Base-by-base conservation (phyloP, 53 echinoderm and acorn worm species). In the Stichopus horrens region DNA sequence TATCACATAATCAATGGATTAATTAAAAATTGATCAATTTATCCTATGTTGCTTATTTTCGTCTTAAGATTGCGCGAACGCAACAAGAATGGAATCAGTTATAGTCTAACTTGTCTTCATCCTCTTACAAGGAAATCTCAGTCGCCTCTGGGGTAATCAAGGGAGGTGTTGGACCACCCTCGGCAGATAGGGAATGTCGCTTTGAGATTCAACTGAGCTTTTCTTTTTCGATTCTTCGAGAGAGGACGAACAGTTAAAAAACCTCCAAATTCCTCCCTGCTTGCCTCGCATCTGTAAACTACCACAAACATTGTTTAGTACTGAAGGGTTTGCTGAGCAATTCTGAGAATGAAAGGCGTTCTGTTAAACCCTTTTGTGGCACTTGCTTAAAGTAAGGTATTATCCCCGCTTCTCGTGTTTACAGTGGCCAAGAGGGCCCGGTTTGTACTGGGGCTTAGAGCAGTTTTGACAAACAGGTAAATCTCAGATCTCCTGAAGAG, bases 371-470 rank as follows among this genome's bases (percentile, higher is more conserved):
- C 79, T 53, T 54, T 79, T 79, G 79, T 79, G 10, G 4, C 5
- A 53, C 54, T 53, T 79, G 79, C 79, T 79, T 79, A 79, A 53
- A 79, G 54, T n/a, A 79, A 53, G 79, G 79, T 79, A 55, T 79
- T 79, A 79, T 79, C 79, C 79, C 79, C 52, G 79, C 79, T 79
- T 79, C 79, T 55, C 53, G 79, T 79, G 79, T 79, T 79, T 79
- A 79, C n/a, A 79, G 79, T 79, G n/a, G 79, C 63, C 63, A 16
- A 79, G 53, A 19, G 79, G 20, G 55, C 53, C 23, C 8, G 55
- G 54, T 79, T 79, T 79, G 79, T 52, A 79, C 79, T 79, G 79
- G n/a, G 5, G 79, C 79, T 79, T 79, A 79, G 53, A 53, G 52
- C 79, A 79, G 52, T 18, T n/a, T 10, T 16, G 19, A 79, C 79